phyloP scores from a whole-genome alignment of 2,797 vertebrate species.

The Xyrichtys novacula region DNA sequence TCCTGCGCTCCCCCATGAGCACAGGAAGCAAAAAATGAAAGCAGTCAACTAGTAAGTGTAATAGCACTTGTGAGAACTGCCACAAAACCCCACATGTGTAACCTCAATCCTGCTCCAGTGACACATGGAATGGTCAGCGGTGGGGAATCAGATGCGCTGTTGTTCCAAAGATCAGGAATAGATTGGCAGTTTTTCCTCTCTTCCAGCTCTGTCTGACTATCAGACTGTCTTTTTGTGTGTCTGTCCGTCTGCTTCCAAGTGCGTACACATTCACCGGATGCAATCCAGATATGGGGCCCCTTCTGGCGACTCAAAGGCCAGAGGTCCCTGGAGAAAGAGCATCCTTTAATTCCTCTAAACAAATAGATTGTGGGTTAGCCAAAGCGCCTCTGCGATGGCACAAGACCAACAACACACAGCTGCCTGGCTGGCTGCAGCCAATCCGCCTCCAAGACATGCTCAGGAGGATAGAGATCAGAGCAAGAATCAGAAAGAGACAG shows the following conservation, averaged over 20 bases:
- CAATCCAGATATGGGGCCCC: constrained; percentile 45
- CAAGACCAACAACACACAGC: constrained; percentile 70
- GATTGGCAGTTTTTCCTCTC: constrained; percentile 43
- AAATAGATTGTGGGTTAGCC: constrained; percentile 66
- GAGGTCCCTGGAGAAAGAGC: constrained; percentile 59
- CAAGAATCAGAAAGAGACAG: constrained; percentile 57
- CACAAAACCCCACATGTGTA: constrained; percentile 46
- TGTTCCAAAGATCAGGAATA: constrained; percentile 38
- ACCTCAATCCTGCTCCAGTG: neutral
- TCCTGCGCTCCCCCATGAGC: constrained; percentile 55
- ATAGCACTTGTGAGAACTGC: constrained; percentile 55
- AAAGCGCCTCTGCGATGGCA: constrained; percentile 62
- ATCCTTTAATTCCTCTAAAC: constrained; percentile 75
- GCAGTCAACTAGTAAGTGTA: constrained; percentile 60
- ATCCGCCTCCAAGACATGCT: constrained; percentile 70
- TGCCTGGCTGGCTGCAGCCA: constrained; percentile 64
- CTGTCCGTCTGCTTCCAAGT: constrained; percentile 23
- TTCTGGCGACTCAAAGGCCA: constrained; percentile 58
- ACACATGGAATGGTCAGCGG: constrained; percentile 27
- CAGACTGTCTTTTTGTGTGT: constrained; percentile 12
- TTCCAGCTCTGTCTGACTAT: constrained; percentile 2
- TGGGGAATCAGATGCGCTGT: constrained; percentile 42
- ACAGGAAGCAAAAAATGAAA: constrained; percentile 47
- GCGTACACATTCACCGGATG: constrained; percentile 34
- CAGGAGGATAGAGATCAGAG: constrained; percentile 73